These are phyloP conservation scores for Capreolus pygargus DNA, from an alignment of 2,113 vertebrate species.

Conservation along the genomic window DNA sequence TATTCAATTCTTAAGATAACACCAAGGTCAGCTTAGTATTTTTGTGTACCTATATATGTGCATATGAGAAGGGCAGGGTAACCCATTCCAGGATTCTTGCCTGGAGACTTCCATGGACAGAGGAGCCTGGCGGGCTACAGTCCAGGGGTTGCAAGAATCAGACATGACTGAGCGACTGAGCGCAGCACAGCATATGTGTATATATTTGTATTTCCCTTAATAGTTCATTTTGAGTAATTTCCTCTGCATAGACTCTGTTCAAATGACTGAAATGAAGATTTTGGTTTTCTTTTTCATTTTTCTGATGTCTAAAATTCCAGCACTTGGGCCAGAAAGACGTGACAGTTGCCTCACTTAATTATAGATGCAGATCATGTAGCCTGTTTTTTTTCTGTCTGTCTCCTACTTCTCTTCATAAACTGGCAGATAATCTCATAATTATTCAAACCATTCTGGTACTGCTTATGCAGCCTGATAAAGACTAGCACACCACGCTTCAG, in stretches of 20 bases:
- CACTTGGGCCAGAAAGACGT: not conserved
- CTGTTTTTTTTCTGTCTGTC: not conserved
- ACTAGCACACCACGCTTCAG: not conserved
- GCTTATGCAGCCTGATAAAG: not conserved
- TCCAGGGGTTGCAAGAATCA: not conserved
- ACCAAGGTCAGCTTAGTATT: not conserved
- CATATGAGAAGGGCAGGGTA: not conserved
- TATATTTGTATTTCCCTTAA: not conserved
- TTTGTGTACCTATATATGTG: not conserved
- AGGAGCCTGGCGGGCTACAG: not conserved
- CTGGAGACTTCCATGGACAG: not conserved
- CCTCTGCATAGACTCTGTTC: not conserved
- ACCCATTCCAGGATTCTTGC: not conserved
- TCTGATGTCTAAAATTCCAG: not conserved
- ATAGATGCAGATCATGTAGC: not conserved
- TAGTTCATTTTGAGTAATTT: not conserved
- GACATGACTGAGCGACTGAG: not conserved
- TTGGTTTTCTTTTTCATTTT: not conserved
- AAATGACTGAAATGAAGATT: conserved; percentile 17
- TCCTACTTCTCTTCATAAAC: not conserved
- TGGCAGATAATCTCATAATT: conserved; percentile 7
- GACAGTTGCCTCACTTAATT: conserved; percentile 21
- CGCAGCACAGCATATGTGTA: not conserved
- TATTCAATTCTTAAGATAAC: conserved; percentile 22
- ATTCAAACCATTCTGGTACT: not conserved